These are phyloP conservation scores for Nudaria mundana DNA, from an alignment of 2,888 invertebrate species.

Conservation along the genomic window DNA sequence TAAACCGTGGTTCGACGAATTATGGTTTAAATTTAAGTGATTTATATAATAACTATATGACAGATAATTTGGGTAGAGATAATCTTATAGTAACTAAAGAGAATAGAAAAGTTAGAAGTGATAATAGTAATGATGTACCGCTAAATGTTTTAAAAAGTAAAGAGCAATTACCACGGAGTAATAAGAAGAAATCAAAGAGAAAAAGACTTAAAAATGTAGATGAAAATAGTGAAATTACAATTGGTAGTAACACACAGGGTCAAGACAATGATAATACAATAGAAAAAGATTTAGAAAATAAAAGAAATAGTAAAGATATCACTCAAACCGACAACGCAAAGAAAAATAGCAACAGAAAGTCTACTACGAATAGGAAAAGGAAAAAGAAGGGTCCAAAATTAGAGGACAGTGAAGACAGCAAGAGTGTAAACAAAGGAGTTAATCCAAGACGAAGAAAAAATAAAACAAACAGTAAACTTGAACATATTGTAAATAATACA, in stretches of 20 bases:
- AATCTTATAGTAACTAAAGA: constrained; percentile 45
- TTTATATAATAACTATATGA: constrained; percentile 13
- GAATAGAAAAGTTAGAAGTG: constrained; percentile 12
- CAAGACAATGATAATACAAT: neutral
- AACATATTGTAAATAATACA: constrained; percentile 11
- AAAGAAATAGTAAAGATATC: neutral
- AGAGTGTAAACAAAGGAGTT: constrained; percentile 13
- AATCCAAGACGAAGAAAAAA: constrained; percentile 3
- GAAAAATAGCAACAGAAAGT: neutral
- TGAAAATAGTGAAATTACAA: neutral
- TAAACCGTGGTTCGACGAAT: constrained; percentile 32
- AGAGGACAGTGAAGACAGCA: too few species aligned
- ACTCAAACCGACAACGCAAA: constrained; percentile 11
- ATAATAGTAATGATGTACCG: constrained; percentile 3
- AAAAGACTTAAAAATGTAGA: constrained; percentile 17
- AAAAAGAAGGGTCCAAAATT: constrained; percentile 9
- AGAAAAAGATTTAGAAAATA: neutral
- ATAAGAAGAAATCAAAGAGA: constrained; percentile 12
- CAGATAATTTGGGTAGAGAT: constrained; percentile 45
- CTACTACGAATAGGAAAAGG: constrained; percentile 7
- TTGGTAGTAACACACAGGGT: neutral
- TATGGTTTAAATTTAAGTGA: constrained; percentile 38
- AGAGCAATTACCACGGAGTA: constrained; percentile 5
- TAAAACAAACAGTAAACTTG: constrained; percentile 2
- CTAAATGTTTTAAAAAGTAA: neutral